A percentile compares a stretch with the other conserved stretches of the same genome.
Evolutionary conservation across 2,888 invertebrate species (phyloP).

Genomic region (Perizoma affinitatum): DNA sequence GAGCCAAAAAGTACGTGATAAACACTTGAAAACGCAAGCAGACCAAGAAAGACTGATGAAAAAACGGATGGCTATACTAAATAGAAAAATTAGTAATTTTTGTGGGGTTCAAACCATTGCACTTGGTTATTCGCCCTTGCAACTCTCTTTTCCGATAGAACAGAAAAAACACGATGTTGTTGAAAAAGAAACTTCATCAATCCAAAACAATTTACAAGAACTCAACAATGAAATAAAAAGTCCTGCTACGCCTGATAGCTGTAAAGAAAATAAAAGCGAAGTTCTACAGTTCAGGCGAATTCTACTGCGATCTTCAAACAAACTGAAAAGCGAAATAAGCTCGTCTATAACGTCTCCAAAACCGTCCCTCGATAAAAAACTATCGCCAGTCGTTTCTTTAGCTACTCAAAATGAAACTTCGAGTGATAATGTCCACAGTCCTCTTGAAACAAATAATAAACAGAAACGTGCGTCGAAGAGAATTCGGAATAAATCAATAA

Average conservation of each 20-base stretch:
- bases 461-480: conserved; percentile 31
- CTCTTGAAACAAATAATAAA: conserved; percentile 10
- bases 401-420: conserved; percentile 7
- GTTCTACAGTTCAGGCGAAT: conserved; percentile 46
- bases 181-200: not conserved
- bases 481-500: conserved; percentile 27
- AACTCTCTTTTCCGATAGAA: conserved; percentile 6
- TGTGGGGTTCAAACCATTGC: conserved; percentile 56
- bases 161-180: not conserved
- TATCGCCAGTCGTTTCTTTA: conserved; percentile 1
- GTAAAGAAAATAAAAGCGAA: conserved; percentile 50
- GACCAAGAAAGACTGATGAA: conserved; percentile 55
- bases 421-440: conserved; percentile 11
- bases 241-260: conserved; percentile 32
- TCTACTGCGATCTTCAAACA: conserved; percentile 57
- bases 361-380: conserved; percentile 28
- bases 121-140: conserved; percentile 55
- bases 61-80: conserved; percentile 64
- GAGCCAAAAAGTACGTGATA: conserved; percentile 17
- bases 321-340: conserved; percentile 33
- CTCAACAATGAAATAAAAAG: conserved; percentile 28
- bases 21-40: conserved; percentile 25
- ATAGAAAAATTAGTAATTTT: conserved; percentile 54
- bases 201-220: conserved; percentile 24
- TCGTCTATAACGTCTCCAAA: conserved; percentile 17